Evolutionary conservation across 1,140 invertebrate species (phyloP).

Genomic region (Drosophila ercepeae): DNA sequence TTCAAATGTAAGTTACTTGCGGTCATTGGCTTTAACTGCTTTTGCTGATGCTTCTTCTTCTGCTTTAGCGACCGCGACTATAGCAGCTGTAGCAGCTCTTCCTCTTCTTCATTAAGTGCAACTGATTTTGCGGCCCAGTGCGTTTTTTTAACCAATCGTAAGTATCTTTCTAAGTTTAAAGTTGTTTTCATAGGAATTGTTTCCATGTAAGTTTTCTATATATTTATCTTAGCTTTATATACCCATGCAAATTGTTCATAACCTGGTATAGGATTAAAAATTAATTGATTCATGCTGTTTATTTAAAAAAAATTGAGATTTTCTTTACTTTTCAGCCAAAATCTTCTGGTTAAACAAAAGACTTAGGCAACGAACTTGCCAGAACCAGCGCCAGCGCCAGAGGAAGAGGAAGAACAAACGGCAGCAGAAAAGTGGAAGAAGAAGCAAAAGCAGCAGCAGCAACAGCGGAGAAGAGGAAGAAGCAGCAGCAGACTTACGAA

Average conservation of each 20-base stretch:
- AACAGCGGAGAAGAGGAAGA: constrained; percentile 6
- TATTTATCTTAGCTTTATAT: too few species aligned
- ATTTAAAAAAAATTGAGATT: constrained; percentile 2
- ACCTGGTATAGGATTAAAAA: neutral
- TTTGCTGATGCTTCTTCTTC: constrained; percentile 14
- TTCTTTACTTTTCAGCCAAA: constrained; percentile 17
- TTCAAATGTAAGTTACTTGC: constrained; percentile 84
- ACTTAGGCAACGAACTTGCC: constrained; percentile 71
- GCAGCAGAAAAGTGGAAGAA: constrained; percentile 13
- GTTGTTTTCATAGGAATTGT: constrained; percentile 8
- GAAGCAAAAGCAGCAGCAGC: constrained; percentile 19
- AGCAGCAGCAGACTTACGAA: constrained; percentile 14
- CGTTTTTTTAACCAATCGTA: neutral
- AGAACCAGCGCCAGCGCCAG: constrained; percentile 44
- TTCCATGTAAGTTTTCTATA: constrained; percentile 30
- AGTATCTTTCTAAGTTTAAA: constrained; percentile 1
- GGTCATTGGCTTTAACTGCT: constrained; percentile 83
- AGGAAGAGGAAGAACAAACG: constrained; percentile 18
- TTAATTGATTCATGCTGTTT: neutral
- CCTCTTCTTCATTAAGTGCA: constrained; percentile 26
- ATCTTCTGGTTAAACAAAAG: constrained; percentile 52
- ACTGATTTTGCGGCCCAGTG: constrained; percentile 28
- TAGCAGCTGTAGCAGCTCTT: constrained; percentile 8
- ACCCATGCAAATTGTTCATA: too few species aligned
- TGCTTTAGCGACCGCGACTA: constrained; percentile 33